These are phyloP conservation scores for Apeltes quadracus DNA, from an alignment of 2,113 vertebrate species.

Conservation along the genomic window DNA sequence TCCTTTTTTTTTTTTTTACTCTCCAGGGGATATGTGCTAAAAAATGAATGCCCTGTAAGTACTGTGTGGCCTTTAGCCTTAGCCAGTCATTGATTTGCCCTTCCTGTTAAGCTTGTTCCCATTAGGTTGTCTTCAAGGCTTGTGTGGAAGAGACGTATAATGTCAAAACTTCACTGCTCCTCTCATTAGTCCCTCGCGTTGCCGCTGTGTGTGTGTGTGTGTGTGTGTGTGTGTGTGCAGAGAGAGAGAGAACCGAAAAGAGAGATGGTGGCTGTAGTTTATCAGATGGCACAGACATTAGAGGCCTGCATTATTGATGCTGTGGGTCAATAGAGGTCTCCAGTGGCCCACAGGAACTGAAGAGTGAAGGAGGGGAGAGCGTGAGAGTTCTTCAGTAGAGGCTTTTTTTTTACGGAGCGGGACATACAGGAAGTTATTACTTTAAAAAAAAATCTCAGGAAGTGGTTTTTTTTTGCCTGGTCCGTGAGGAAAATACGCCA, in stretches of 20 bases:
- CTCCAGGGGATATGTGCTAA: neutral
- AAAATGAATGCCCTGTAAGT: conserved; percentile 40
- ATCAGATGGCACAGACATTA: conserved; percentile 79
- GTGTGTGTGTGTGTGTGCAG: neutral
- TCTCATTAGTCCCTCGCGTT: conserved; percentile 65
- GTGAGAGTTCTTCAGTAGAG: conserved; percentile 47
- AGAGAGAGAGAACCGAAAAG: conserved; percentile 32
- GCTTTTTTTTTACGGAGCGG: conserved; percentile 1
- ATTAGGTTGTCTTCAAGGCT: conserved; percentile 69
- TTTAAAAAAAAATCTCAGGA: neutral
- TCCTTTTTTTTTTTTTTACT: neutral
- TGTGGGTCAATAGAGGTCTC: conserved; percentile 79
- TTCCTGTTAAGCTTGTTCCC: conserved; percentile 62
- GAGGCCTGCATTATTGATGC: conserved; percentile 80
- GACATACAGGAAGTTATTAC: conserved; percentile 27
- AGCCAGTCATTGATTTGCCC: conserved; percentile 64
- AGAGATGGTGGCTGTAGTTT: conserved; percentile 69
- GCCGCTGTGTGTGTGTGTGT: conserved; percentile 18
- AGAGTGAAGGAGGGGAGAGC: conserved; percentile 64
- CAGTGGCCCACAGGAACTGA: conserved; percentile 69
- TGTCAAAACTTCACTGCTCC: conserved; percentile 62
- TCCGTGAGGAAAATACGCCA: neutral
- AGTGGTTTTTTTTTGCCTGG: neutral
- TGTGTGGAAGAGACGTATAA: conserved; percentile 51
- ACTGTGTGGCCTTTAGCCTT: conserved; percentile 39